Evolutionary conservation across 2,113 vertebrate species (phyloP), one percentile per base, ranked within the genome.

Genomic region (Heterocephalus glaber): DNA sequence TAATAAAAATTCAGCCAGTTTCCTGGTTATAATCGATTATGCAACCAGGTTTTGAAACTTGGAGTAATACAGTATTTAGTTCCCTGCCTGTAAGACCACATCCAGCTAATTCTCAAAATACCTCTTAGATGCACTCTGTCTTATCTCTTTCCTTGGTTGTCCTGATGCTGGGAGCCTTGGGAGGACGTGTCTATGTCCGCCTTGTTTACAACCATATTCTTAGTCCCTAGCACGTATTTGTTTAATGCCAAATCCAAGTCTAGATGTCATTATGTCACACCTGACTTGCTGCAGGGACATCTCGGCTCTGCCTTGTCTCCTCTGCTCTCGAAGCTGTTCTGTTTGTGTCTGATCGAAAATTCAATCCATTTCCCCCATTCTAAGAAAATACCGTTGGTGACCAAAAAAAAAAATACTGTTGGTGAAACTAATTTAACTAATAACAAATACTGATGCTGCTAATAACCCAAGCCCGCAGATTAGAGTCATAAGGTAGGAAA

Each of bases 1-100:
- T 58, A 54, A 94, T 89, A 96, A 90, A 83, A 84, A 94, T 74
- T 80, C 86, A 95, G 80, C 80, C 92, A 47, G 63, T 89, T 96
- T 96, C 91, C 95, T 94, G 93, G 63, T 80, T 65, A 44, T 87
- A 90, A 95, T 95, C 66, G 82, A 74, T 96, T 56, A 82, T 12
- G 58, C 38, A 52, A 47, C 54, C 65, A 68, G 86, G 47, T 90
- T 97, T 84, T 86, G 91, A 89, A 80, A 81, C 35, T 20, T 41
- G 35, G 49, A 76, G 68, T 84, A 76, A 91, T 70, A 77, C 44
- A 77, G 74, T 47, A 61, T 96, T 96, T 89, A 95, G 68, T 54
- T 94, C 28, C 35, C 33, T 92, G 52, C 44, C 13, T 1, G 0
- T 74, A 80, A 93, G 56, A 89, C 66, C 89, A 61, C 19, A 66